Base-by-base conservation (phyloP, 2,113 vertebrate genomes). In the Rhinopomastus cyanomelas region DNA sequence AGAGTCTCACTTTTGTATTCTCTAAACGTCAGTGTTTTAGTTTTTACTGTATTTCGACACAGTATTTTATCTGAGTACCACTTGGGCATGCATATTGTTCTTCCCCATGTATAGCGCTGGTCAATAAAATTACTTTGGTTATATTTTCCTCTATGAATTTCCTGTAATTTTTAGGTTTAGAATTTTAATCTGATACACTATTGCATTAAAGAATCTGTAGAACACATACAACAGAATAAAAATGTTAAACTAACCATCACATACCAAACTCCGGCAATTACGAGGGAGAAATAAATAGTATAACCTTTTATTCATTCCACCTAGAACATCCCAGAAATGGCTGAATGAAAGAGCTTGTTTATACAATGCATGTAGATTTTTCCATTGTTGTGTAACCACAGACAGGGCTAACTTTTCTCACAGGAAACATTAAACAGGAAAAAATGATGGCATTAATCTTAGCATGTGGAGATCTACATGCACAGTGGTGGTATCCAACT, bases 391-490 rank as follows among this genome's bases (percentile, higher is more conserved):
- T 74, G 8, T 68, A 91, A 74, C 44, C 18, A 67, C 42, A 81
- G 36, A 78, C 8, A 81, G 1, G 3, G 11, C 20, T 92, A 62
- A 71, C 8, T 77, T 72, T 71, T n/a, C 49, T 81, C 49, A 61
- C 1, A 91, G 73, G 44, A 81, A 55, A 64, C 13, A 61, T 78
- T 55, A 55, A 89, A 85, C 67, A 12, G 16, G 13, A 5, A 80
- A 81, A 89, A 80, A 52, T 39, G 1, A 87, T 85, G 80, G 53
- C 39, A 88, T 92, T 88, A 91, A 83, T 53, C 68, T 78, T 94
- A 81, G 26, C 49, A 83, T 52, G 89, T 71, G 76, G 60, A 89
- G 60, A 48, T 27, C 85, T 53, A 78, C 25, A 15, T 80, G 73
- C 52, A 52, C 27, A 36, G 69, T 22, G 69, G n/a, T 81, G 57